Evolutionary conservation across 2,888 invertebrate genomes (phyloP).

Genomic region (Cataglyphis altisquamis): DNA sequence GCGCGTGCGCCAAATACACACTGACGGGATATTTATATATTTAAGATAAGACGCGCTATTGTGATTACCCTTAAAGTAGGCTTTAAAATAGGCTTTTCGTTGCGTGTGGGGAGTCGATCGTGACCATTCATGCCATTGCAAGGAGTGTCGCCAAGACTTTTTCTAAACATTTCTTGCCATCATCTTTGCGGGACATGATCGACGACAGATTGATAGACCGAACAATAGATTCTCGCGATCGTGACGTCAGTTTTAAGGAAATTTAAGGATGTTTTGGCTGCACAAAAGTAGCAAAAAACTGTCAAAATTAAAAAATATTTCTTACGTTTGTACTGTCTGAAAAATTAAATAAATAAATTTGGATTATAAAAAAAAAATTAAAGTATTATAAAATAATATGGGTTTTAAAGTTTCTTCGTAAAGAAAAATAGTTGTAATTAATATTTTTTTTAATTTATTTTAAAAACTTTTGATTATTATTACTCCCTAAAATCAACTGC

Average conservation of each 20-base stretch:
- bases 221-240: background rate
- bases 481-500: no score
- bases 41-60: slow-evolving; percentile 41
- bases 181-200: slow-evolving; percentile 34
- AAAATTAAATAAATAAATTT: no score
- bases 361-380: no score
- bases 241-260: background rate
- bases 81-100: slow-evolving; percentile 1
- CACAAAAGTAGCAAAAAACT: no score
- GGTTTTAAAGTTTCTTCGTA: no score
- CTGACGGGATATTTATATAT: slow-evolving; percentile 31
- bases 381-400: no score
- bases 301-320: no score
- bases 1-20: background rate
- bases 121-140: slow-evolving; percentile 52
- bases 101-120: slow-evolving; percentile 38
- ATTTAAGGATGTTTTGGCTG: background rate
- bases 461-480: no score
- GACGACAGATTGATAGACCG: slow-evolving; percentile 35
- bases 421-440: no score
- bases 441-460: no score
- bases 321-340: no score
- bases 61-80: slow-evolving; percentile 8
- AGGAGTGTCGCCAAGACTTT: slow-evolving; percentile 38
- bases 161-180: slow-evolving; percentile 36